Conservation (phyloP, 2,888 invertebrate species). For the Phalera bucephala region DNA sequence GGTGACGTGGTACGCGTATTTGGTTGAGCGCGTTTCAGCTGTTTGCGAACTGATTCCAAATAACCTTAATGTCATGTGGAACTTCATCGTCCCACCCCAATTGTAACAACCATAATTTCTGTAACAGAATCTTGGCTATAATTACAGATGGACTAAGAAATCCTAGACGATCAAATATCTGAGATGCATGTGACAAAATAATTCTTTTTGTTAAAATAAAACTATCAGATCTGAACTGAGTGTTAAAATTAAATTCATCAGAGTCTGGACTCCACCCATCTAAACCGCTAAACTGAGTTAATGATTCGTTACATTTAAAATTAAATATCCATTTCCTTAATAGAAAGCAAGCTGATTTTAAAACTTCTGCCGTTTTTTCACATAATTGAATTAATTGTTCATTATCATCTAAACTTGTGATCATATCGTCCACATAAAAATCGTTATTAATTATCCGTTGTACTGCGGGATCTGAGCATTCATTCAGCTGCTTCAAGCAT, state of each 20-base stretch:
- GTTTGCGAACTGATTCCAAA: background rate
- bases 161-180: background rate
- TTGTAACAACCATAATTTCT: background rate
- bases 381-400: background rate
- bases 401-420: background rate
- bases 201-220: background rate
- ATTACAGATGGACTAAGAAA: background rate
- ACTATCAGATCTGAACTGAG: background rate
- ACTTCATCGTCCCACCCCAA: background rate
- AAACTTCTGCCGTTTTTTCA: background rate
- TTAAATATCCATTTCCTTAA: slow-evolving; percentile 5
- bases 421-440: slow-evolving; percentile 7
- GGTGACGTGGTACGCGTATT: slow-evolving; percentile 11
- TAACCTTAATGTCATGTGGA: background rate
- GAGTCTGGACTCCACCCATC: slow-evolving; percentile 10
- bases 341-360: background rate
- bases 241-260: slow-evolving; percentile 11
- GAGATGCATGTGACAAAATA: background rate
- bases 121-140: background rate
- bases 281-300: no score
- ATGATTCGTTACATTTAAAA: slow-evolving; percentile 1
- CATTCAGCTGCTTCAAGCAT: slow-evolving; percentile 4
- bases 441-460: slow-evolving; percentile 1
- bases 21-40: background rate
- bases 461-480: slow-evolving; percentile 1